Percentiles rank a stretch among this genome's conserved stretches.
Evolutionary conservation across 1,140 invertebrate genomes (phyloP).

Genomic region (Thaumetopoea pityocampa): DNA sequence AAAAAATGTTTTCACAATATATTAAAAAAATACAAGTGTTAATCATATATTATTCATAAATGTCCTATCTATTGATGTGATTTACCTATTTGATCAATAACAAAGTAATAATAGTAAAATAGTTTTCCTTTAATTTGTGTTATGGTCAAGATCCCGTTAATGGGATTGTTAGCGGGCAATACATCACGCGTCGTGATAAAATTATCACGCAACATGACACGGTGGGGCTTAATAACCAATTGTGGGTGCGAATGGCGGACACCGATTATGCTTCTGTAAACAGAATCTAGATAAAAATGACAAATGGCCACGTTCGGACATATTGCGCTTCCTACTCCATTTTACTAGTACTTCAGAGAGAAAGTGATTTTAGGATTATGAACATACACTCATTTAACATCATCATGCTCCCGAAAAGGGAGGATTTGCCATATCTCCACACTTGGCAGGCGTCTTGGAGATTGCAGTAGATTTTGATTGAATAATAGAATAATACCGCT

Average conservation of each 20-base stretch:
- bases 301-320: constrained; percentile 24
- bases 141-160: constrained; percentile 8
- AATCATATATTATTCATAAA: too few relatives aligned
- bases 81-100: background rate
- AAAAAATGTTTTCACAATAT: too few relatives aligned
- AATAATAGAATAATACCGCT: too few relatives aligned
- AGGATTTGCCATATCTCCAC: too few relatives aligned
- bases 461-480: too few relatives aligned
- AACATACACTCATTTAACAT: too few relatives aligned
- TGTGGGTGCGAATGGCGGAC: constrained; percentile 36
- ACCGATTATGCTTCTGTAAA: constrained; percentile 48
- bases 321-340: constrained; percentile 29
- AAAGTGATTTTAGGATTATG: too few relatives aligned
- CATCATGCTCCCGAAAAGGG: too few relatives aligned
- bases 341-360: too few relatives aligned
- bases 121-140: background rate
- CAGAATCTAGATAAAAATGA: constrained; percentile 46
- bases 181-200: constrained; percentile 22
- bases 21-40: too few relatives aligned
- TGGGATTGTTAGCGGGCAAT: constrained; percentile 18
- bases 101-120: background rate
- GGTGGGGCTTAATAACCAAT: constrained; percentile 54
- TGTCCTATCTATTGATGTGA: too few relatives aligned
- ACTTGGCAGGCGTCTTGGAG: too few relatives aligned
- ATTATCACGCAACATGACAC: constrained; percentile 34